Base-by-base conservation (phyloP, 2,888 invertebrate species). In the Leptopterna dolabrata region DNA sequence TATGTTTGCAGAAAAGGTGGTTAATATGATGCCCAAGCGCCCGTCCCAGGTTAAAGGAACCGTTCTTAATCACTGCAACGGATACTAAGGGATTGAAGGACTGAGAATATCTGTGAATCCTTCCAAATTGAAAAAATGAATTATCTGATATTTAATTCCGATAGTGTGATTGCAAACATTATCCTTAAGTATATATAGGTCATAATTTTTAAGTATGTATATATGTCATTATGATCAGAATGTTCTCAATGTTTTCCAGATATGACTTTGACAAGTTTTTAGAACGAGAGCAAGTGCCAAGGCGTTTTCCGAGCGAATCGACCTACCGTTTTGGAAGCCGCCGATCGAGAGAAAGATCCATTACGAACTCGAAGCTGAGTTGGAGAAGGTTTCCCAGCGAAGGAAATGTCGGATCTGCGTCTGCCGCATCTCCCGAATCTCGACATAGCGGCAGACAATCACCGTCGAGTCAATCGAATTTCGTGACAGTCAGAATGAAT, bases 191-290 rank as follows among this genome's bases (percentile, higher is more conserved):
- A n/a, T n/a, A n/a, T n/a, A n/a, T n/a, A n/a, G n/a, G n/a, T n/a
- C n/a, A n/a, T n/a, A n/a, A n/a, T n/a, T n/a, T n/a, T n/a, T n/a
- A n/a, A n/a, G n/a, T n/a, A n/a, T n/a, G n/a, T n/a, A n/a, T n/a
- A n/a, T n/a, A n/a, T n/a, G n/a, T n/a, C n/a, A n/a, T n/a, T n/a
- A n/a, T n/a, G n/a, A n/a, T n/a, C n/a, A n/a, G n/a, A n/a, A n/a
- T n/a, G 7, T 36, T 36, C 7, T 7, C 36, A 36, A 36, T 36
- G 7, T 36, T 36, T 36, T 36, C 36, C 51, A 81, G 81, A 6
- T 81, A 81, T 47, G 81, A 81, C 27, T 81, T 81, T 51, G 81
- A 81, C 11, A 81, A 81, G 29, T 81, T 81, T 14, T 11, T 81
- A 27, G 51, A 51, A 51, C 3, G n/a, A 47, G 81, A 81, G 45